Evolutionary conservation across 2,888 invertebrate species (phyloP).

Genomic region (Brachypterus glaber): DNA sequence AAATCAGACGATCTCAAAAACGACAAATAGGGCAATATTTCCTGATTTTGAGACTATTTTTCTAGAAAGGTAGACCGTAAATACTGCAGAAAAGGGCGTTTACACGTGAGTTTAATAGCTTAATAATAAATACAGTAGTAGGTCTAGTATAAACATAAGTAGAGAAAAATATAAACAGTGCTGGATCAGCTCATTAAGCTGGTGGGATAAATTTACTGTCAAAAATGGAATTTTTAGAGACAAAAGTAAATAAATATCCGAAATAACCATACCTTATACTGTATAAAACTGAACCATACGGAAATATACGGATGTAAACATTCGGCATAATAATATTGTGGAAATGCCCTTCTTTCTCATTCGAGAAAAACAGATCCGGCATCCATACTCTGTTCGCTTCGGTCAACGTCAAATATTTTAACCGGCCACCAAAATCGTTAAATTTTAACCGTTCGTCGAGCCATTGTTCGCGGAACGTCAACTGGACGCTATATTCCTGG

Average conservation of each 20-base stretch:
- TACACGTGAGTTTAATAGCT: no score
- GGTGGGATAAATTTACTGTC: no score
- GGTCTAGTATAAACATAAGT: no score
- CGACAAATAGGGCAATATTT: no score
- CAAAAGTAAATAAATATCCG: no score
- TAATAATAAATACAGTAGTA: no score
- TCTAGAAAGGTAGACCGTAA: no score
- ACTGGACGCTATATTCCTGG: conserved; percentile 95
- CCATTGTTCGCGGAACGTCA: conserved; percentile 97
- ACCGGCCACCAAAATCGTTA: conserved; percentile 77
- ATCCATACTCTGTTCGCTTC: conserved; percentile 96
- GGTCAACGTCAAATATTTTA: conserved; percentile 85
- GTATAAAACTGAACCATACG: conserved; percentile 89
- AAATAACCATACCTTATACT: conserved; percentile 86
- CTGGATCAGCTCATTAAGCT: no score
- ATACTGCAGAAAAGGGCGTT: no score
- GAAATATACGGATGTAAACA: conserved; percentile 93
- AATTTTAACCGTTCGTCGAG: conserved; percentile 84
- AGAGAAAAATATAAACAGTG: conserved; percentile 3
- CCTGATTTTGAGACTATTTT: no score
- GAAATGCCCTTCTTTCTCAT: conserved; percentile 95
- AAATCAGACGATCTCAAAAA: no score
- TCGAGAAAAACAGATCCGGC: conserved; percentile 96
- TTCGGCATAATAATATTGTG: conserved; percentile 98
- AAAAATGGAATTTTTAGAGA: no score